Evolutionary conservation across 2,113 vertebrate species (phyloP).

Genomic region (Bostrychus sinensis): DNA sequence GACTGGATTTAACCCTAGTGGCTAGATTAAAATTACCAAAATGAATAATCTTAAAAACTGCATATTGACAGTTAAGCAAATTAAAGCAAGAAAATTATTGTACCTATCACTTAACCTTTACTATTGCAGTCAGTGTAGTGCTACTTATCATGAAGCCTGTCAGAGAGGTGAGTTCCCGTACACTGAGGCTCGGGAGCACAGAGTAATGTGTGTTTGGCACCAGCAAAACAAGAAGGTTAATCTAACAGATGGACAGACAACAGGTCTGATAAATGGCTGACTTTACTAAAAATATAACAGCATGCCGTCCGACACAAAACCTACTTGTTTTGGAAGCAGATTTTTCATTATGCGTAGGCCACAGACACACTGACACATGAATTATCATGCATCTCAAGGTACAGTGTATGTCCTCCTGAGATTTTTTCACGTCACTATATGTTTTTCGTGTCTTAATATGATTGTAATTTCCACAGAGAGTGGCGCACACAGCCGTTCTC

Average conservation of each 20-base stretch:
- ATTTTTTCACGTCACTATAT: constrained; percentile 16
- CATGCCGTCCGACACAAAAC: constrained; percentile 15
- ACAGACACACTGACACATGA: not conserved
- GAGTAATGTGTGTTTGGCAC: constrained; percentile 28
- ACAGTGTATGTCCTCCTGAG: not conserved
- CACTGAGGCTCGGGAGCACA: constrained; percentile 10
- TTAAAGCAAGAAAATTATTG: not conserved
- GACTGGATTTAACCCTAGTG: no score
- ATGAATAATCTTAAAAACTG: no score
- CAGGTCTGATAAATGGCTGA: constrained; percentile 15
- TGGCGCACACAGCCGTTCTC: constrained; percentile 13
- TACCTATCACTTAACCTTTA: not conserved
- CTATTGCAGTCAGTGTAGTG: not conserved
- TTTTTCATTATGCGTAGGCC: not conserved
- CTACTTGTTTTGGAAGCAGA: no score
- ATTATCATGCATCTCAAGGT: not conserved
- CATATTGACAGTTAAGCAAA: no score
- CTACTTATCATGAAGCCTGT: constrained; percentile 7
- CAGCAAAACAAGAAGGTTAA: constrained; percentile 36
- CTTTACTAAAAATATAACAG: constrained; percentile 6
- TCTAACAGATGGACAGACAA: constrained; percentile 56
- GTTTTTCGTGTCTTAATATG: constrained; percentile 29
- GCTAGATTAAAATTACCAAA: no score
- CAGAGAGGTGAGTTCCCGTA: constrained; percentile 22
- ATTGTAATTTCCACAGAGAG: constrained; percentile 44